A percentile compares a stretch with the other conserved stretches of the same genome.
Conservation (phyloP, 2,113 vertebrate species). For the Callipepla squamata region DNA sequence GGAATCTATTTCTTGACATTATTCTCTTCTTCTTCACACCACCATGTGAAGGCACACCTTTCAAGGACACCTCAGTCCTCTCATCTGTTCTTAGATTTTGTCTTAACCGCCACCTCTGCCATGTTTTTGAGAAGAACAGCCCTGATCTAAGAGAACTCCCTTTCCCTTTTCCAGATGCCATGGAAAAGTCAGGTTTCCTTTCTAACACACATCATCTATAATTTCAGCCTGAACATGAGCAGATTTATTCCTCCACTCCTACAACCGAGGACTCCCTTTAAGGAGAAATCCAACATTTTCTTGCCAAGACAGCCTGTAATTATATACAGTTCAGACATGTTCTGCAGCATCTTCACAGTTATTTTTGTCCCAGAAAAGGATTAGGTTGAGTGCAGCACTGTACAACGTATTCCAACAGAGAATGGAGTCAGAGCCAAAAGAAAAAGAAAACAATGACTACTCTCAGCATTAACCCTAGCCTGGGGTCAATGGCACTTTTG, state of each 20-base stretch:
- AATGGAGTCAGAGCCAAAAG: background rate
- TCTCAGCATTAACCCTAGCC: background rate
- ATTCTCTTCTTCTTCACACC: background rate
- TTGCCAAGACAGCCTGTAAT: conserved; percentile 15
- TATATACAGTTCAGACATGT: background rate
- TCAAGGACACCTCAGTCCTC: background rate
- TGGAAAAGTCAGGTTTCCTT: background rate
- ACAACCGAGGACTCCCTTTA: background rate
- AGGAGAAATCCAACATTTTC: background rate
- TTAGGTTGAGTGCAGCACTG: background rate
- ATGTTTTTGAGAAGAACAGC: background rate
- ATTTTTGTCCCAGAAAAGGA: background rate
- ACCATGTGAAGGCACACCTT: background rate
- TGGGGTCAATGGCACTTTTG: background rate
- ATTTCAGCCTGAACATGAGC: background rate
- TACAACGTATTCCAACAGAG: background rate
- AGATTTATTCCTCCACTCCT: background rate
- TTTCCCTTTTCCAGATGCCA: background rate
- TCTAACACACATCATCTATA: background rate
- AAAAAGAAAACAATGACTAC: background rate
- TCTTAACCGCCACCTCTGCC: background rate
- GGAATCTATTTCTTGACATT: background rate
- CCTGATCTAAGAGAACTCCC: background rate
- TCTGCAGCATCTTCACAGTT: background rate
- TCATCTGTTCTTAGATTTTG: background rate